These are phyloP conservation scores for Leptinotarsa juncta DNA, from an alignment of 2,888 invertebrate species.

Conservation along the genomic window DNA sequence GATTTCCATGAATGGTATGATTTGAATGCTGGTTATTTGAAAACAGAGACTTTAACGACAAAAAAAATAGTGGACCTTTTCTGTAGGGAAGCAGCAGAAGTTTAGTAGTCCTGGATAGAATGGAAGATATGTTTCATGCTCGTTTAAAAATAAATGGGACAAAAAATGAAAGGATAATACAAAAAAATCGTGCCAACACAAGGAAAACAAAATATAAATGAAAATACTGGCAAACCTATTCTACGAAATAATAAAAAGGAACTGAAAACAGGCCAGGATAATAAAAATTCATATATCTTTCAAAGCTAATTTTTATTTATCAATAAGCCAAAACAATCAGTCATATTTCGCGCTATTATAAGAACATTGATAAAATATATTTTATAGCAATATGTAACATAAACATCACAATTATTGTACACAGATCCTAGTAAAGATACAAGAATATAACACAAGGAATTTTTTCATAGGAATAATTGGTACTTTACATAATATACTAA, in stretches of 20 bases:
- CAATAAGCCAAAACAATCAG: constrained; percentile 46
- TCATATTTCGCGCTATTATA: constrained; percentile 42
- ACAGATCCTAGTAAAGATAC: constrained; percentile 36
- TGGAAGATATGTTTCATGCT: neutral
- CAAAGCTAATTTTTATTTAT: constrained; percentile 46
- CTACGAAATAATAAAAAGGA: constrained; percentile 54
- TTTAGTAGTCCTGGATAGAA: no score
- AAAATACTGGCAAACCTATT: constrained; percentile 66
- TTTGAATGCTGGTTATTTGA: no score
- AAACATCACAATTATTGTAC: constrained; percentile 32
- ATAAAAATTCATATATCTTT: constrained; percentile 43
- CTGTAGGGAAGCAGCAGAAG: no score
- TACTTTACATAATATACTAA: constrained; percentile 14
- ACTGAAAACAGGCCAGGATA: constrained; percentile 42
- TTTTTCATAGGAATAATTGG: constrained; percentile 25
- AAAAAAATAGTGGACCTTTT: no score
- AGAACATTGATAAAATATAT: constrained; percentile 13
- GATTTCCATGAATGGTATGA: no score
- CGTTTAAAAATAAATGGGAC: neutral
- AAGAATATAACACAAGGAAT: constrained; percentile 47
- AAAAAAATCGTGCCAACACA: constrained; percentile 17
- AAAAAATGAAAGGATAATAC: constrained; percentile 15
- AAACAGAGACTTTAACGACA: no score
- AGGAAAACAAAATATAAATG: constrained; percentile 45
- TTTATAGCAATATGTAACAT: constrained; percentile 14